phyloP scores from a whole-genome alignment of 2,888 invertebrate species.

The Dasysyrphus albostriatus region DNA sequence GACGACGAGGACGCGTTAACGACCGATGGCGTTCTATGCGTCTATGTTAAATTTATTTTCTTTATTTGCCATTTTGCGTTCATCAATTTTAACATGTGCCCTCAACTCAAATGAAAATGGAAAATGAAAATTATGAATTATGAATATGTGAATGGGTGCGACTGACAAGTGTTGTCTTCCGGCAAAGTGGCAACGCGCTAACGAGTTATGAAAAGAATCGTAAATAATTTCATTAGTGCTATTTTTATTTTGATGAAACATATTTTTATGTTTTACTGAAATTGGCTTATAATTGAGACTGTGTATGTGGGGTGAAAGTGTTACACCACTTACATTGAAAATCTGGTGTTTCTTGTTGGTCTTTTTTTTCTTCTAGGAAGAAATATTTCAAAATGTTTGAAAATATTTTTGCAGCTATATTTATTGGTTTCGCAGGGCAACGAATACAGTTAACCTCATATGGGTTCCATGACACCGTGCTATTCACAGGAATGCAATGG shows the following conservation, averaged over 20 bases:
- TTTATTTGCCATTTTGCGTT: constrained; percentile 24
- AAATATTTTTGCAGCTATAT: too few relatives aligned
- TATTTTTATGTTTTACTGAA: neutral
- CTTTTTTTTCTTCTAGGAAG: too few relatives aligned
- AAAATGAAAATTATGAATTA: constrained; percentile 33
- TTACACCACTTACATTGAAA: too few relatives aligned
- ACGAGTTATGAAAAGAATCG: constrained; percentile 17
- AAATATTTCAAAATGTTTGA: too few relatives aligned
- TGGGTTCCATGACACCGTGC: too few relatives aligned
- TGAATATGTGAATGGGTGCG: constrained; percentile 48
- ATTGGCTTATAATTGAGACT: neutral
- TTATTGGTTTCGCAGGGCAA: too few relatives aligned
- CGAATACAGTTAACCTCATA: too few relatives aligned
- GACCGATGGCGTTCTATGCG: neutral
- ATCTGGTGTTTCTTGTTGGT: too few relatives aligned
- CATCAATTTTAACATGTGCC: constrained; percentile 14
- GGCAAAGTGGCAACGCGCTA: constrained; percentile 16
- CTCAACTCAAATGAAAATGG: constrained; percentile 2
- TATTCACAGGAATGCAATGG: too few relatives aligned
- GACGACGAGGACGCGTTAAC: neutral
- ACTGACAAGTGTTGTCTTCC: constrained; percentile 40
- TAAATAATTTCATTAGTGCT: constrained; percentile 22
- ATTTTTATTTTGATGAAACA: neutral
- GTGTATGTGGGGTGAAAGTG: neutral
- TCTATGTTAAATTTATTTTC: constrained; percentile 30